These are phyloP conservation scores for Stenurella melanura DNA, from an alignment of 2,888 invertebrate genomes.

Conservation along the genomic window DNA sequence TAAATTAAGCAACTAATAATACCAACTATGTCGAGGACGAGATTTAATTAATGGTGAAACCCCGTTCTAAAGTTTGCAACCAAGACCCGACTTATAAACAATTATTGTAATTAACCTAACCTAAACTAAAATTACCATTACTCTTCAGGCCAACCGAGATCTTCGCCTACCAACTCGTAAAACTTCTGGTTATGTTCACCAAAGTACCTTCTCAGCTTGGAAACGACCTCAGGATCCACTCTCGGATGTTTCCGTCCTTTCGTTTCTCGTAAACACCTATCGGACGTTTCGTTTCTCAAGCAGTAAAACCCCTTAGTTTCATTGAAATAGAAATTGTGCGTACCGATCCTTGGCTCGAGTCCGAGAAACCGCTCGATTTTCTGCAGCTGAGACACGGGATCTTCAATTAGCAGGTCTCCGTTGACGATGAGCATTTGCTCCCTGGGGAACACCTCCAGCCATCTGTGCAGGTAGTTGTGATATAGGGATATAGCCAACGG, in stretches of 20 bases:
- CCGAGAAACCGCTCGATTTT: constrained; percentile 92
- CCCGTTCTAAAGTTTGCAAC: constrained; percentile 6
- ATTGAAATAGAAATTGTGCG: constrained; percentile 96
- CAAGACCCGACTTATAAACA: constrained; percentile 39
- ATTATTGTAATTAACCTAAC: constrained; percentile 39
- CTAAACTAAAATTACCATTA: constrained; percentile 70
- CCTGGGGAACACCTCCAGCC: constrained; percentile 94
- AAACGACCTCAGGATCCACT: constrained; percentile 86
- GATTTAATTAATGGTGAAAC: constrained; percentile 13
- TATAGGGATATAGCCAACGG: constrained; percentile 93
- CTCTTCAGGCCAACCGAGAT: constrained; percentile 95
- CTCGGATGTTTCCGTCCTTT: constrained; percentile 89
- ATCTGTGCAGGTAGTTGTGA: constrained; percentile 89
- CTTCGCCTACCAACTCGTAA: constrained; percentile 93
- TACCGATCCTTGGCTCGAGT: constrained; percentile 81
- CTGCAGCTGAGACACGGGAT: constrained; percentile 90
- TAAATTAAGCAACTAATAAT: no score
- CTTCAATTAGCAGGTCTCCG: constrained; percentile 92
- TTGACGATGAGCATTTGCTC: constrained; percentile 96
- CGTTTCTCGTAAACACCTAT: constrained; percentile 87
- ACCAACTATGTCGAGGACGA: no score
- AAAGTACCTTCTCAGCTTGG: constrained; percentile 89
- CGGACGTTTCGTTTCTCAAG: constrained; percentile 86
- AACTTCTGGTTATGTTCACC: constrained; percentile 93
- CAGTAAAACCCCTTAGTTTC: constrained; percentile 98